Evolutionary conservation across 2,797 vertebrate genomes (phyloP).

Genomic region (Macropodus opercularis): DNA sequence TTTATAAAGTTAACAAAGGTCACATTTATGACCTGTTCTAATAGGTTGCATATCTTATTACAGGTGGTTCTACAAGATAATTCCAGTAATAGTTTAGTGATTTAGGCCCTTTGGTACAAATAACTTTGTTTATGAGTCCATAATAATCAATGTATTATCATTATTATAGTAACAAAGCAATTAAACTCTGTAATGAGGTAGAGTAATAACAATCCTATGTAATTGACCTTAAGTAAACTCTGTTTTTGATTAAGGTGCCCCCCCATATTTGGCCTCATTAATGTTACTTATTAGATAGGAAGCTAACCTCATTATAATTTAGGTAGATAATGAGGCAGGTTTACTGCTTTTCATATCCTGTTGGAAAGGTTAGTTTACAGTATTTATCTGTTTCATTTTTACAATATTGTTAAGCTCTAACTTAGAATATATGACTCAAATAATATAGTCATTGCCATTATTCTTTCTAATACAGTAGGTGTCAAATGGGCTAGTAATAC

Average conservation of each 20-base stretch:
- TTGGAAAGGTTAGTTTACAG: conserved; percentile 41
- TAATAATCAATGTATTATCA: conserved; percentile 63
- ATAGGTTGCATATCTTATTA: not conserved
- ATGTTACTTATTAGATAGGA: conserved; percentile 62
- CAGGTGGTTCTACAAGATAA: conserved; percentile 3
- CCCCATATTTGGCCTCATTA: conserved; percentile 72
- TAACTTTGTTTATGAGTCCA: conserved; percentile 55
- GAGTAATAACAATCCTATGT: conserved; percentile 64
- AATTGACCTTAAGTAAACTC: conserved; percentile 70
- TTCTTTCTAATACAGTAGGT: conserved; percentile 5
- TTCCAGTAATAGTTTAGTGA: conserved; percentile 8
- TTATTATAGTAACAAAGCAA: conserved; percentile 68
- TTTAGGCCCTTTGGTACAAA: conserved; percentile 16
- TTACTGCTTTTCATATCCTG: conserved; percentile 19
- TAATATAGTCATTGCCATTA: conserved; percentile 21
- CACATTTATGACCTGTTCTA: conserved; percentile 14
- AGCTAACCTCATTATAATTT: conserved; percentile 51
- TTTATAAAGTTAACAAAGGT: conserved; percentile 4
- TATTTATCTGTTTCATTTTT: conserved; percentile 19
- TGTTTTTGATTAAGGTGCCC: conserved; percentile 66
- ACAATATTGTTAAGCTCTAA: conserved; percentile 12
- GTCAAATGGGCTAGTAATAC: conserved; percentile 19
- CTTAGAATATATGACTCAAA: conserved; percentile 13
- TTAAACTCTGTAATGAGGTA: conserved; percentile 69
- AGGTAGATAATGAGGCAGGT: conserved; percentile 48